Base-by-base conservation (phyloP, 1,140 invertebrate genomes). In the Zaprionus davidi region DNA sequence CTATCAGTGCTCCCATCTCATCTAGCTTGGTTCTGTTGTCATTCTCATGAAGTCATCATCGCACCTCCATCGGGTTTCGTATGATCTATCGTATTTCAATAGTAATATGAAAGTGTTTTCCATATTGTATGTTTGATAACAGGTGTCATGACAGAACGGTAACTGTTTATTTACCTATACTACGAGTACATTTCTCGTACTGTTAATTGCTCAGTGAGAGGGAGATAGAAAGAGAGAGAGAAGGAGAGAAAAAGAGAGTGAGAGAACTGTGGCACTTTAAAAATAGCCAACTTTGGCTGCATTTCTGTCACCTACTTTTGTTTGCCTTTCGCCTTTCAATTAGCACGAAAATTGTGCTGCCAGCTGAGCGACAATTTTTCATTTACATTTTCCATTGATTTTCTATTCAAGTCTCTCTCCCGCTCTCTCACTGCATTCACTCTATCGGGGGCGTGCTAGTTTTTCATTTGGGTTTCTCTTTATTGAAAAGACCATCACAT, bases 211-310 rank as follows among this genome's bases (percentile, higher is more conserved):
- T 63, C 46, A 24, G 57, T 13, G 51, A 53, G 55, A 49, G 34
- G 9, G 12, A 44, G 41, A 31, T 24, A 24, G 34, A 51, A 3
- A 51, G 20, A 49, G 24, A 1, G 46, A 49, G 20, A 22, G 24
- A 26, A 17, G 38, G 49, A 64, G 55, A 20, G 1, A 20, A 1
- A 20, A 2, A 13, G 22, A 46, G 20, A 51, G 20, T 22, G 20
- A 12, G 46, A 51, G 46, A 4, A n/a, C 53, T 78, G 34, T 22
- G 31, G 6, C 15, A 17, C 34, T 71, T 62, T 84, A 87, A 58
- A 88, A 88, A 88, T 87, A 87, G 84, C 65, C 68, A 58, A 78
- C 70, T 70, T 66, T 85, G 63, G 57, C 7, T 75, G 73, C 67
- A 82, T 75, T 81, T 86, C 69, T 83, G 80, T 71, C 81, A 74